Evolutionary conservation across 2,113 vertebrate genomes (phyloP).

Genomic region (Odocoileus virginianus): DNA sequence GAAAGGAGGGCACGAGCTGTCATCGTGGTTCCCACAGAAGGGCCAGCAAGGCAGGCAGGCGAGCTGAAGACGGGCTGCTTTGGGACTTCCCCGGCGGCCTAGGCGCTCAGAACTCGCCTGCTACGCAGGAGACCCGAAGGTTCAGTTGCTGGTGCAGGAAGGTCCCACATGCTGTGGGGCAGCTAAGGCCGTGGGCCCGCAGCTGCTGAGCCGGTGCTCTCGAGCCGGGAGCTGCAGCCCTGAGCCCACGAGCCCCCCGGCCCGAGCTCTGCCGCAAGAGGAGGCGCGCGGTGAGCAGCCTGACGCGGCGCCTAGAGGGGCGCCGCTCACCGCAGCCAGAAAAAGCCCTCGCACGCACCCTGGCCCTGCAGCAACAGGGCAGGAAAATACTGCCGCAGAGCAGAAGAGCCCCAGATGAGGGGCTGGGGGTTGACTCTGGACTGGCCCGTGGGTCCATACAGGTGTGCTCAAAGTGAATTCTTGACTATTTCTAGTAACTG

Average conservation of each 20-base stretch:
- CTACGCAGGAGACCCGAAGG: rapidly evolving
- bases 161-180: neutral
- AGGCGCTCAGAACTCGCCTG: neutral
- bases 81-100: neutral
- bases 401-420: neutral
- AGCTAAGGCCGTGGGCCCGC: rapidly evolving
- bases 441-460: neutral
- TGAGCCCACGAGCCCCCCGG: neutral
- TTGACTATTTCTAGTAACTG: neutral
- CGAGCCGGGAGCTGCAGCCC: neutral
- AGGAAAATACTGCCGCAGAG: too few species aligned
- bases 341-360: rapidly evolving
- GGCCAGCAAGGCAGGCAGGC: neutral
- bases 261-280: neutral
- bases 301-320: neutral
- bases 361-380: neutral
- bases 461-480: neutral
- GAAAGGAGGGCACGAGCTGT: neutral
- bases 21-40: neutral
- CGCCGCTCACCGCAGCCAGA: rapidly evolving
- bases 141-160: neutral
- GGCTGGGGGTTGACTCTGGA: neutral
- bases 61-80: neutral
- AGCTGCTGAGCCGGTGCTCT: rapidly evolving
- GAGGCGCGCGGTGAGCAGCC: neutral